phyloP scores from a whole-genome alignment of 2,797 vertebrate genomes.

The Todus mexicanus region DNA sequence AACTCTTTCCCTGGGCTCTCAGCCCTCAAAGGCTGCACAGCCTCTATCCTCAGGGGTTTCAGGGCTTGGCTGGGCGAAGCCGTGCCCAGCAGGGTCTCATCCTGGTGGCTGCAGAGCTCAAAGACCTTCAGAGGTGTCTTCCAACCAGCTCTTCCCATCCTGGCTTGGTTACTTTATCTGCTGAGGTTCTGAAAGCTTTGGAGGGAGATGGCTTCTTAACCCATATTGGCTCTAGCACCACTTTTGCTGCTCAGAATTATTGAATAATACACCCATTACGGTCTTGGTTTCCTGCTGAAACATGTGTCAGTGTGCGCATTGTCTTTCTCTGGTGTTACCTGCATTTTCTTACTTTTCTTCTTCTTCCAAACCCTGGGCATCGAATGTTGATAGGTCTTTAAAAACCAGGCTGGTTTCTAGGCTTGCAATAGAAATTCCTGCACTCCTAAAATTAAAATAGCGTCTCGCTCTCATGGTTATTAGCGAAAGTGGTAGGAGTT shows the following conservation, averaged over 20 bases:
- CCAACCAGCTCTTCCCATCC: accelerated
- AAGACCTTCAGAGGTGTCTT: neutral
- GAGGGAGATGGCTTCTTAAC: neutral
- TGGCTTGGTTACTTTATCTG: neutral
- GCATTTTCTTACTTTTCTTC: neutral
- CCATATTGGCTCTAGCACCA: neutral
- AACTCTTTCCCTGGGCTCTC: neutral
- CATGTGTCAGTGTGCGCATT: accelerated
- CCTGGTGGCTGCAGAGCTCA: neutral
- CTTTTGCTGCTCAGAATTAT: neutral
- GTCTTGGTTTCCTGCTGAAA: neutral
- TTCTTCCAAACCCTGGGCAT: neutral
- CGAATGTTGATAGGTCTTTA: neutral
- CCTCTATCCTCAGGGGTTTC: neutral
- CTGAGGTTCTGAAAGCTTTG: neutral
- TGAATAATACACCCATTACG: accelerated
- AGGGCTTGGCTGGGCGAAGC: neutral
- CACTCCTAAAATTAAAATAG: neutral
- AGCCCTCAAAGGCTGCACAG: neutral
- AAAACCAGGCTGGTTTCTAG: neutral
- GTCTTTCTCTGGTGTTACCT: neutral
- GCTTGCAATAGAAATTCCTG: neutral
- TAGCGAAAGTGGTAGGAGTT: neutral
- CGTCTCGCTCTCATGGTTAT: neutral
- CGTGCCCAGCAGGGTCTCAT: accelerated